Conservation (phyloP, 2,797 vertebrate species). For the Echiichthys vipera region DNA sequence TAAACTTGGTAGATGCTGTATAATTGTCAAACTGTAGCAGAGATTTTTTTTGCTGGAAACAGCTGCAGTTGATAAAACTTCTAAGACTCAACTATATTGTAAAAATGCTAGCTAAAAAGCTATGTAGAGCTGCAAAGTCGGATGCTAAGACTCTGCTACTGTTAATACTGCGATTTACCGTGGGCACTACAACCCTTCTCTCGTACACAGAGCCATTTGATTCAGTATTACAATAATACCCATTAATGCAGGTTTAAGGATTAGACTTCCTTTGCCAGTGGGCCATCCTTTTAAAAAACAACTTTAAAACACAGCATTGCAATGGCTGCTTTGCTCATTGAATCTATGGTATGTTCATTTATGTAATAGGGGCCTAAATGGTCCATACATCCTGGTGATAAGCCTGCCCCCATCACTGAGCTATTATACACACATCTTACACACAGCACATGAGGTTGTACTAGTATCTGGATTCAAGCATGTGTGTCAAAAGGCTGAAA, state of each 20-base stretch:
- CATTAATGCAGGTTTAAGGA: constrained; percentile 27
- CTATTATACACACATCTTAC: constrained; percentile 58
- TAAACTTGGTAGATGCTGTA: background rate
- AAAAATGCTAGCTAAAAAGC: background rate
- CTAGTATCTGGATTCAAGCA: constrained; percentile 37
- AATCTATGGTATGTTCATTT: constrained; percentile 47
- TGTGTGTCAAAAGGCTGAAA: constrained; percentile 43
- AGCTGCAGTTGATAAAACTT: background rate
- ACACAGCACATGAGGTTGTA: constrained; percentile 26
- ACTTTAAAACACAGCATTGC: constrained; percentile 7
- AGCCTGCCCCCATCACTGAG: constrained; percentile 49
- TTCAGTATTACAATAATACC: constrained; percentile 19
- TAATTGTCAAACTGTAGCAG: no score
- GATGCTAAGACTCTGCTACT: constrained; percentile 1
- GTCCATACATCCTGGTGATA: constrained; percentile 57
- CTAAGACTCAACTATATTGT: background rate
- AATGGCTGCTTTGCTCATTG: constrained; percentile 34
- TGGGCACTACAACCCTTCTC: background rate
- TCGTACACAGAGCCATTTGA: constrained; percentile 3
- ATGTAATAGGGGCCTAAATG: constrained; percentile 65
- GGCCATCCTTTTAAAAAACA: constrained; percentile 18
- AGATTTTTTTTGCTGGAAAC: background rate
- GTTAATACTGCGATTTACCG: background rate
- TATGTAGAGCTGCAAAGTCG: background rate
- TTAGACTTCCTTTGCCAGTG: background rate